Evolutionary conservation across 2,113 vertebrate species (phyloP).

Genomic region (Neolamprologus tretocephalus): DNA sequence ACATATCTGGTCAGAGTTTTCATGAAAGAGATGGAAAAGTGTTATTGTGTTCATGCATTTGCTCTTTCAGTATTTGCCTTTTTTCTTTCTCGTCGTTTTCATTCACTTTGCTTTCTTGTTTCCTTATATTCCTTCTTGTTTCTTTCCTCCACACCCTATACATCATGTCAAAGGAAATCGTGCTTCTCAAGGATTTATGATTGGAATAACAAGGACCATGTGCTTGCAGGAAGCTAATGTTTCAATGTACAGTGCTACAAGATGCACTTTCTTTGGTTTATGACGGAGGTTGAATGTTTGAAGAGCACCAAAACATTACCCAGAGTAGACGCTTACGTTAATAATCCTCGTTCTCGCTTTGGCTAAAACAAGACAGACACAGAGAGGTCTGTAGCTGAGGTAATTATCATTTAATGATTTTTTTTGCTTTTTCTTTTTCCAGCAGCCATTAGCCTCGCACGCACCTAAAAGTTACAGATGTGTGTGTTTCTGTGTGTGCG

Average conservation of each 20-base stretch:
- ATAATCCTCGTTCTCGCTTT: slow-evolving; percentile 51
- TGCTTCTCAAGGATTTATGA: slow-evolving; percentile 35
- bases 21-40: slow-evolving; percentile 13
- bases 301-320: slow-evolving; percentile 56
- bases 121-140: background rate
- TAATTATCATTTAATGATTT: slow-evolving; percentile 71
- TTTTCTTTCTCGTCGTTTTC: background rate
- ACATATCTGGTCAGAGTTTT: slow-evolving; percentile 58
- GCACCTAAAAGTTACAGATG: slow-evolving; percentile 56
- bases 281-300: slow-evolving; percentile 38
- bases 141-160: background rate
- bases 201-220: slow-evolving; percentile 67
- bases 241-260: slow-evolving; percentile 45
- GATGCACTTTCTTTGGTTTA: slow-evolving; percentile 42
- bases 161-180: slow-evolving; percentile 31
- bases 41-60: background rate
- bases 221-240: slow-evolving; percentile 46
- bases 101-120: background rate
- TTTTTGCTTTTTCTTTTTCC: slow-evolving; percentile 67
- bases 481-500: background rate
- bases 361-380: slow-evolving; percentile 50
- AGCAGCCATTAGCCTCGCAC: slow-evolving; percentile 63
- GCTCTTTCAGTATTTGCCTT: background rate
- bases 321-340: slow-evolving; percentile 43
- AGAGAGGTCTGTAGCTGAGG: slow-evolving; percentile 52